Percentiles rank a stretch among this genome's conserved stretches.
Conservation (phyloP, 2,797 vertebrate genomes). For the Xenopus petersii region DNA sequence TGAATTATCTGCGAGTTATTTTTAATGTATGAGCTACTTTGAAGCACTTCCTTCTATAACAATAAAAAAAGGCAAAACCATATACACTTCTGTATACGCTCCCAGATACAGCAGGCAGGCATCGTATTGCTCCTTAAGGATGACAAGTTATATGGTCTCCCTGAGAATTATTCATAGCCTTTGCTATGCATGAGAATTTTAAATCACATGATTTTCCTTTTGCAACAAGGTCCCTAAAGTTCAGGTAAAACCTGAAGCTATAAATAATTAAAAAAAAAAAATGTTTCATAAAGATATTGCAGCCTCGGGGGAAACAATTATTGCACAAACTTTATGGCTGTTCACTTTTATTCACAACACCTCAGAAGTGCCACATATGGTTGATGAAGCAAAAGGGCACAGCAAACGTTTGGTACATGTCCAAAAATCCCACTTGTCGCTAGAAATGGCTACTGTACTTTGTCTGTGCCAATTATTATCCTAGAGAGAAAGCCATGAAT, state of each 20-base stretch:
- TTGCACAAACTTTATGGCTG: neutral
- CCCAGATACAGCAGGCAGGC: too few relatives aligned
- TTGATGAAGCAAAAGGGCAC: neutral
- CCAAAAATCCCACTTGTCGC: neutral
- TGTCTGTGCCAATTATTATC: neutral
- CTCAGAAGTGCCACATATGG: neutral
- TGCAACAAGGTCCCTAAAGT: constrained; percentile 1
- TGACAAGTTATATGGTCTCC: too few relatives aligned
- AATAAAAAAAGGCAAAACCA: too few relatives aligned
- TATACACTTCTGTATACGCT: too few relatives aligned
- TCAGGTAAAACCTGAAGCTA: neutral
- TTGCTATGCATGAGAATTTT: too few relatives aligned
- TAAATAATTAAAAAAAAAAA: constrained; percentile 1
- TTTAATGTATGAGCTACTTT: too few relatives aligned
- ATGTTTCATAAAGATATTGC: neutral
- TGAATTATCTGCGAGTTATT: too few relatives aligned
- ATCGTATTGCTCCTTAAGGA: too few relatives aligned
- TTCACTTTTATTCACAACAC: neutral
- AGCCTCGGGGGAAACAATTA: neutral
- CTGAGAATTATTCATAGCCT: too few relatives aligned
- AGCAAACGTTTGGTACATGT: too few relatives aligned
- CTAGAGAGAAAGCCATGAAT: neutral
- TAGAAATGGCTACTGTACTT: neutral
- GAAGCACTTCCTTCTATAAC: too few relatives aligned
- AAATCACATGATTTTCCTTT: too few relatives aligned